A percentile compares a stretch with the other conserved stretches of the same genome.
Evolutionary conservation across 2,113 vertebrate species (phyloP).

Genomic region (Vulpes ferrilata): DNA sequence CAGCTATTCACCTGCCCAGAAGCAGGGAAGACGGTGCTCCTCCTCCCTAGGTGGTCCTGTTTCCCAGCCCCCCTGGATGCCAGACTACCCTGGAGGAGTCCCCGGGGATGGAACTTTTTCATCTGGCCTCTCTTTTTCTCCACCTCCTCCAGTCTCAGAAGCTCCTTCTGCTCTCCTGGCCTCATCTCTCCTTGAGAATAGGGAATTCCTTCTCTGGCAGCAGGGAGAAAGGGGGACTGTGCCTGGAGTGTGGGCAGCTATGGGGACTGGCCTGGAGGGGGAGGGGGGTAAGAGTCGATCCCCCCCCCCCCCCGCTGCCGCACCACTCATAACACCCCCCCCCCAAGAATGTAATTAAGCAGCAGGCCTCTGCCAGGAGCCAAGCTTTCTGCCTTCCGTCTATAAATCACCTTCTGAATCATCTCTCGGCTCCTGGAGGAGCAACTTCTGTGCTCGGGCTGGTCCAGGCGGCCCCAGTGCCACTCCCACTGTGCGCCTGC

Average conservation of each 20-base stretch:
- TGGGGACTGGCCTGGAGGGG: slow-evolving; percentile 29
- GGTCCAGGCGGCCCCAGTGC: slow-evolving; percentile 67
- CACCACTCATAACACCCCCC: slow-evolving; percentile 61
- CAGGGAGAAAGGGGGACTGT: slow-evolving; percentile 9
- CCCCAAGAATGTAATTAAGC: slow-evolving; percentile 84
- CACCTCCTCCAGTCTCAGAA: neutral
- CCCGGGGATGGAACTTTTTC: neutral
- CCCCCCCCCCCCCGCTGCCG: neutral
- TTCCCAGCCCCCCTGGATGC: neutral
- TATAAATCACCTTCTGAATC: slow-evolving; percentile 85
- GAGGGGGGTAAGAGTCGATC: neutral
- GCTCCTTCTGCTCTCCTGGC: neutral
- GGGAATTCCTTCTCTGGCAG: neutral
- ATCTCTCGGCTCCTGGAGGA: slow-evolving; percentile 77
- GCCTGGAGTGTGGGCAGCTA: neutral
- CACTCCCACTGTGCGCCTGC: slow-evolving; percentile 51
- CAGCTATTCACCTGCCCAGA: slow-evolving; percentile 7
- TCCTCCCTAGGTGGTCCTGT: neutral
- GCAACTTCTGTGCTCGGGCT: slow-evolving; percentile 68
- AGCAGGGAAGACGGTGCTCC: neutral
- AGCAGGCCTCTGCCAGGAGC: slow-evolving; percentile 82
- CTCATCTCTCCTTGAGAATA: neutral
- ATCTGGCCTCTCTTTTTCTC: neutral
- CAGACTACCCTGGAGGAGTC: neutral
- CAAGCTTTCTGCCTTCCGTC: slow-evolving; percentile 83